Conservation (phyloP, 2,113 vertebrate genomes). For the Hiodon alosoides region DNA sequence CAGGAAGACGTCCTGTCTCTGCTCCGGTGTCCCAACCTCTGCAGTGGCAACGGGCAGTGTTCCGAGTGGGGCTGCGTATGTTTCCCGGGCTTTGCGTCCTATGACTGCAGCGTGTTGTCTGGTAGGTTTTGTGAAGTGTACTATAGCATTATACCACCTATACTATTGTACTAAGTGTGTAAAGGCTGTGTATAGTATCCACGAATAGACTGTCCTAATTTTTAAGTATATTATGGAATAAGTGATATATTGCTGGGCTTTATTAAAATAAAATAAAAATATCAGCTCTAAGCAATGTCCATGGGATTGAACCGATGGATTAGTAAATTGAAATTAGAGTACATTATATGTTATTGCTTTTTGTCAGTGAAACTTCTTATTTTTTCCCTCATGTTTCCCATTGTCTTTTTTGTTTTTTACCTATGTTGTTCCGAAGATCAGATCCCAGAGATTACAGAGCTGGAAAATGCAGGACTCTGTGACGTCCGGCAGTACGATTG, state of each 20-base stretch:
- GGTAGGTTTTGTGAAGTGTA: conserved; percentile 57
- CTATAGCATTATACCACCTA: no score
- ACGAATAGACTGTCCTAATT: no score
- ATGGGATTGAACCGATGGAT: neutral
- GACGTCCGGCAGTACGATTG: conserved; percentile 68
- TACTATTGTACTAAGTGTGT: no score
- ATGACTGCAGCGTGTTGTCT: conserved; percentile 72
- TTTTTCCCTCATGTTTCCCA: neutral
- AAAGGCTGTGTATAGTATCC: no score
- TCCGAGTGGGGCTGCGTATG: conserved; percentile 77
- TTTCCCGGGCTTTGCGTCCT: conserved; percentile 75
- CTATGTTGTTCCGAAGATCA: conserved; percentile 62
- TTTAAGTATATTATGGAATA: no score
- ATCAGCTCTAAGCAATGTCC: neutral
- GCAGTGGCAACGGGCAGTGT: conserved; percentile 76
- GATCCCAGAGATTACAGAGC: conserved; percentile 72
- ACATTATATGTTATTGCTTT: neutral
- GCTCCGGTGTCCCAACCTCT: conserved; percentile 74
- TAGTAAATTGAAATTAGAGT: neutral
- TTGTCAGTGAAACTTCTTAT: conserved; percentile 3
- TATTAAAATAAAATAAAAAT: no score
- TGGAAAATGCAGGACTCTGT: conserved; percentile 76
- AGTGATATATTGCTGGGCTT: no score
- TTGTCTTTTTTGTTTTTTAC: conserved; percentile 4
- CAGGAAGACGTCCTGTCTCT: conserved; percentile 50